Conservation (phyloP, 2,113 vertebrate genomes). For the Halichoeres trimaculatus region DNA sequence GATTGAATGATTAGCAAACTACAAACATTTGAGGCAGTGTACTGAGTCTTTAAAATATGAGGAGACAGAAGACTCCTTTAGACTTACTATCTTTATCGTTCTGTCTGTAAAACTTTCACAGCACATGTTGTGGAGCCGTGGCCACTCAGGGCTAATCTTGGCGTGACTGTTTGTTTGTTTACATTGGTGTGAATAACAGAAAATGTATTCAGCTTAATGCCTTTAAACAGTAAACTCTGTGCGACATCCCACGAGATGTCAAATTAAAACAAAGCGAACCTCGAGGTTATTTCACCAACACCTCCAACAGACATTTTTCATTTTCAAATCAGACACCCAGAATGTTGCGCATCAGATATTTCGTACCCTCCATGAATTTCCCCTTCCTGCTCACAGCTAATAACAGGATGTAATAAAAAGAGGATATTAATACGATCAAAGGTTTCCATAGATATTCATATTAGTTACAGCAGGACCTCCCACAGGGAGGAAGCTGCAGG, state of each 20-base stretch:
- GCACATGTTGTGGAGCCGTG: slow-evolving; percentile 8
- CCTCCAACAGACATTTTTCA: slow-evolving; percentile 49
- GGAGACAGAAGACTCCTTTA: slow-evolving; percentile 48
- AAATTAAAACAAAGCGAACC: slow-evolving; percentile 31
- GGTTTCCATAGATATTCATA: slow-evolving; percentile 39
- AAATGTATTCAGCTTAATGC: slow-evolving; percentile 57
- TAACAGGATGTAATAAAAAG: slow-evolving; percentile 32
- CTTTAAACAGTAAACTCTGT: slow-evolving; percentile 45
- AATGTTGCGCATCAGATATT: slow-evolving; percentile 14
- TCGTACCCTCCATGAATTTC: slow-evolving; percentile 25
- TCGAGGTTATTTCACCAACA: slow-evolving; percentile 11
- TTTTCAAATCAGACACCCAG: slow-evolving; percentile 48
- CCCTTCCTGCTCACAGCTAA: slow-evolving; percentile 27
- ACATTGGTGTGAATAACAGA: slow-evolving; percentile 54
- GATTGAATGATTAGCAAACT: too few relatives aligned
- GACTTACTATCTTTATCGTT: slow-evolving; percentile 26
- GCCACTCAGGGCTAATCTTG: slow-evolving; percentile 18
- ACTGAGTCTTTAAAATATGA: slow-evolving; percentile 10
- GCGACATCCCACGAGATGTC: slow-evolving; percentile 12
- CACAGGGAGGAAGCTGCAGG: slow-evolving; percentile 25
- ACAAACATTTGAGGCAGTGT: too few relatives aligned
- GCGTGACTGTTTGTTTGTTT: slow-evolving; percentile 34
- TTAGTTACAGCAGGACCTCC: slow-evolving; percentile 31
- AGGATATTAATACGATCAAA: slow-evolving; percentile 44
- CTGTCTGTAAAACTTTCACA: slow-evolving; percentile 32